phyloP scores from a whole-genome alignment of 2,113 vertebrate genomes.

The Vidua chalybeata region DNA sequence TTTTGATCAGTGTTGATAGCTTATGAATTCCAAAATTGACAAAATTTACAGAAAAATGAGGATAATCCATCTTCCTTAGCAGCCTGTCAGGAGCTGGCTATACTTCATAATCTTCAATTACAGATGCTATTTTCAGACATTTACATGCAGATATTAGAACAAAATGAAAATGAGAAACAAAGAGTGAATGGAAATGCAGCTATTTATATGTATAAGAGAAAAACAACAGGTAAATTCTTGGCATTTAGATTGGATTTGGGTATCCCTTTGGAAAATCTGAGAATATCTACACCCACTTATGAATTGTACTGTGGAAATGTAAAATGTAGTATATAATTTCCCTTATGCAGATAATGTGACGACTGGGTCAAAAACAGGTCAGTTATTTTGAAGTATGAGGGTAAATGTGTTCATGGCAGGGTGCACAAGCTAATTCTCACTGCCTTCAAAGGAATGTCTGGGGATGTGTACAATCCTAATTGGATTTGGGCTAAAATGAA shows the following conservation, averaged over 20 bases:
- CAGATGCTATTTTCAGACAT: constrained; percentile 89
- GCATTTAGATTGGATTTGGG: constrained; percentile 74
- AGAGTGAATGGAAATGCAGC: constrained; percentile 81
- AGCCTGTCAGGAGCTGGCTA: constrained; percentile 97
- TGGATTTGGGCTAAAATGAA: constrained; percentile 31
- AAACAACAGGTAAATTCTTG: constrained; percentile 76
- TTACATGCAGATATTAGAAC: constrained; percentile 90
- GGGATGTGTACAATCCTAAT: constrained; percentile 13
- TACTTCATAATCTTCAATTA: constrained; percentile 99
- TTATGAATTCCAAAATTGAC: constrained; percentile 99
- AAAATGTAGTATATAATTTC: not conserved
- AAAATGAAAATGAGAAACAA: constrained; percentile 91
- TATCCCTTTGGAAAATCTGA: constrained; percentile 68
- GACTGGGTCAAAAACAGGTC: constrained; percentile 65
- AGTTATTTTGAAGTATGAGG: constrained; percentile 35
- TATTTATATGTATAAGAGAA: constrained; percentile 84
- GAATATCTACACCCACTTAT: not conserved
- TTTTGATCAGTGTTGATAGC: constrained; percentile 96
- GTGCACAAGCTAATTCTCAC: not conserved
- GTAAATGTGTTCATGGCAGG: constrained; percentile 34
- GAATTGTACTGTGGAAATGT: constrained; percentile 17
- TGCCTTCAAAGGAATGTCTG: not conserved
- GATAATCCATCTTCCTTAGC: constrained; percentile 99
- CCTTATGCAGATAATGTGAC: constrained; percentile 31
- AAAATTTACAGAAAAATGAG: constrained; percentile 99